These are phyloP conservation scores for Podocnemis expansa DNA, from an alignment of 2,113 vertebrate species.

Conservation along the genomic window DNA sequence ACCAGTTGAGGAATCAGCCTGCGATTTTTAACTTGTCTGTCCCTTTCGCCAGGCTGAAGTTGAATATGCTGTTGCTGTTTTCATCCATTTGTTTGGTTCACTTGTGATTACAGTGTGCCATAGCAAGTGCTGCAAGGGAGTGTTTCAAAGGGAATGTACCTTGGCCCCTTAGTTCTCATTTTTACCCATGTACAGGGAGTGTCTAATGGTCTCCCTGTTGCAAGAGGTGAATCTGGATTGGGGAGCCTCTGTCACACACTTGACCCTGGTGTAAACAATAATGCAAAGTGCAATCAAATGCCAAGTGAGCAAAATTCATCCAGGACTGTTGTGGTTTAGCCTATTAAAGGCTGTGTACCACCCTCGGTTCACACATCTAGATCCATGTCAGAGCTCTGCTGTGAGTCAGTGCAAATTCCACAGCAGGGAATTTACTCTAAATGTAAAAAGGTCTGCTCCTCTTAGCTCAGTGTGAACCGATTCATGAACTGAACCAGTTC, in stretches of 20 bases:
- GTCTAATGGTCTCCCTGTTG: not conserved
- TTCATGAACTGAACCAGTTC: constrained; percentile 60
- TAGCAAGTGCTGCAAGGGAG: not conserved
- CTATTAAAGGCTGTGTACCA: constrained; percentile 19
- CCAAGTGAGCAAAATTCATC: constrained; percentile 2
- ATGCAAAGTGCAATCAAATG: not conserved
- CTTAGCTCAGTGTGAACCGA: constrained; percentile 37
- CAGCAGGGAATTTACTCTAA: no score
- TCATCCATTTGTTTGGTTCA: not conserved
- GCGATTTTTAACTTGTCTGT: not conserved
- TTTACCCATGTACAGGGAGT: not conserved
- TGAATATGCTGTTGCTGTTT: not conserved
- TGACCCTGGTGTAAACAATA: not conserved
- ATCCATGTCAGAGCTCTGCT: constrained; percentile 13
- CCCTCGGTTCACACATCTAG: constrained; percentile 10
- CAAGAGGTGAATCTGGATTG: not conserved
- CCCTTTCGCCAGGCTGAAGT: not conserved
- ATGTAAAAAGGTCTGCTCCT: constrained; percentile 3
- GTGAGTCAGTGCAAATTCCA: constrained; percentile 8
- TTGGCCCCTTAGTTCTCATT: not conserved
- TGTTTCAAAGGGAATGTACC: constrained; percentile 2
- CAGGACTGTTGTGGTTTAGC: constrained; percentile 22
- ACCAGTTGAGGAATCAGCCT: not conserved
- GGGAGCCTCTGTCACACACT: not conserved
- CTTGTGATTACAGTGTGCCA: not conserved